Evolutionary conservation across 2,113 vertebrate genomes (phyloP).

Genomic region (Malurus alboscapulatus): DNA sequence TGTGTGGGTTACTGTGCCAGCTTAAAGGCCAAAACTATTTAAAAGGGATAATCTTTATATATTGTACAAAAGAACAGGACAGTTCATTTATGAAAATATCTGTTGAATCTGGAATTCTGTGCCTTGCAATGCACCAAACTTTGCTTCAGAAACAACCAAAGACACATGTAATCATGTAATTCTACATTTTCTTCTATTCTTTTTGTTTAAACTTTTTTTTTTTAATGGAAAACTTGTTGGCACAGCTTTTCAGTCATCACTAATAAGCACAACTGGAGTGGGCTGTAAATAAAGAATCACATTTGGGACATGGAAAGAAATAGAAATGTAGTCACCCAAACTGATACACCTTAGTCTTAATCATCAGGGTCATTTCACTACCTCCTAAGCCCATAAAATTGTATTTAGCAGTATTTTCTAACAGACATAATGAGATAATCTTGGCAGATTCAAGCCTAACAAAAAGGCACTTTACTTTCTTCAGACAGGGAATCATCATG

Average conservation of each 20-base stretch:
- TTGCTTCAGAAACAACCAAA: neutral
- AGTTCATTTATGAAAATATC: neutral
- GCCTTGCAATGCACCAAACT: neutral
- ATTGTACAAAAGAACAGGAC: neutral
- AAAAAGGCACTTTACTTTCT: neutral
- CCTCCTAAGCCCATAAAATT: neutral
- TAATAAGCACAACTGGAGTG: neutral
- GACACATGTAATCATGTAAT: neutral
- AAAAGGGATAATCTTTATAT: neutral
- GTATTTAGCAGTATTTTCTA: neutral
- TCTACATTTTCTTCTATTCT: neutral
- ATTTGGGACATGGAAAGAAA: neutral
- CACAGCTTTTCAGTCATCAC: neutral
- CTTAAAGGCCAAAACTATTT: neutral
- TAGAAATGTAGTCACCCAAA: neutral
- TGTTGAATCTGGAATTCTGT: neutral
- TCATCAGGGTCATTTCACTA: neutral
- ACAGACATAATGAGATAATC: neutral
- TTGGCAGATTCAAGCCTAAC: neutral
- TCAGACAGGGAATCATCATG: neutral
- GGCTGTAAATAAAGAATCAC: neutral
- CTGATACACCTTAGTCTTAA: neutral
- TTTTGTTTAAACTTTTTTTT: neutral
- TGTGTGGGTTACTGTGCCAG: neutral
- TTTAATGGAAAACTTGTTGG: neutral